phyloP scores from a whole-genome alignment of 2,888 invertebrate genomes.

The Rhaphigaster nebulosa region DNA sequence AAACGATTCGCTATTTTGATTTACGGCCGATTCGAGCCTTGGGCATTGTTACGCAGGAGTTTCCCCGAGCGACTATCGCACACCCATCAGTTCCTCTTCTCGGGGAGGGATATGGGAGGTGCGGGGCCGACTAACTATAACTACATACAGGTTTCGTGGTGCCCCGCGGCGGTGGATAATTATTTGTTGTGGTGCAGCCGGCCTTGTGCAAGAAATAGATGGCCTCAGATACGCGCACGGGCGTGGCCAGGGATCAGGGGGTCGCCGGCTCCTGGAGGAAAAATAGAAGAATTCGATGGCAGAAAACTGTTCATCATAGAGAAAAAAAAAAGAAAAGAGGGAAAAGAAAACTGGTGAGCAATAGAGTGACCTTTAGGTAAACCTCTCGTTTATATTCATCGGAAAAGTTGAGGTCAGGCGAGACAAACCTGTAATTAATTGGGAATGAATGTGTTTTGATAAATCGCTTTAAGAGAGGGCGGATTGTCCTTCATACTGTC shows the following conservation, averaged over 20 bases:
- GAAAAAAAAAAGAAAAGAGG: not conserved
- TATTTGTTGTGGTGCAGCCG: conserved; percentile 48
- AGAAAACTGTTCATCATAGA: conserved; percentile 25
- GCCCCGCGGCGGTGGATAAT: conserved; percentile 43
- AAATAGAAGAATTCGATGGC: not conserved
- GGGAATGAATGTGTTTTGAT: conserved; percentile 46
- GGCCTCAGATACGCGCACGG: conserved; percentile 32
- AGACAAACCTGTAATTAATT: conserved; percentile 48
- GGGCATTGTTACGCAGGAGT: conserved; percentile 36
- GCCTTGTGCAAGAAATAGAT: conserved; percentile 47
- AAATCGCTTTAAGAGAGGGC: conserved; percentile 34
- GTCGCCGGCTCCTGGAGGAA: conserved; percentile 16
- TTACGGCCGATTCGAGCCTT: conserved; percentile 8
- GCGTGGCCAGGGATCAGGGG: conserved; percentile 45
- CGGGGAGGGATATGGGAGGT: conserved; percentile 16
- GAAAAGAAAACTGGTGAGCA: conserved; percentile 7
- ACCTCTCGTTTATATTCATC: conserved; percentile 43
- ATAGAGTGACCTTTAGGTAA: not conserved
- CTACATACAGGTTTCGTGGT: conserved; percentile 47
- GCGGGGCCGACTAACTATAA: conserved; percentile 12
- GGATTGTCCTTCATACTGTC: conserved; percentile 21
- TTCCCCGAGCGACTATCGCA: conserved; percentile 6
- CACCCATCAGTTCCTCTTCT: not conserved
- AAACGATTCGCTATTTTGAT: not conserved
- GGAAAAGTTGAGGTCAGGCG: conserved; percentile 36